Base-by-base conservation (phyloP, 2,888 invertebrate genomes). In the Cerastis leucographa region DNA sequence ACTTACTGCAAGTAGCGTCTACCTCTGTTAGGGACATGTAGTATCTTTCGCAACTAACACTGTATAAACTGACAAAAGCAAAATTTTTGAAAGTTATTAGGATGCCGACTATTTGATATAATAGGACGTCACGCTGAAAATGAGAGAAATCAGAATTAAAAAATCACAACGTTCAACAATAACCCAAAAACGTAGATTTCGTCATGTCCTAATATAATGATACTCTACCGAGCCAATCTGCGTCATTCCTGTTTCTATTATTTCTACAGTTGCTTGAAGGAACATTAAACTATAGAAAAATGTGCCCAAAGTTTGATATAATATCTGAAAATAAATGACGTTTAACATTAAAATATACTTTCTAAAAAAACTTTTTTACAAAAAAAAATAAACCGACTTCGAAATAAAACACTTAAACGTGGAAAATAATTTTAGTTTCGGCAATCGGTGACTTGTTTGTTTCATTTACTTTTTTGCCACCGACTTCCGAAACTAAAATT, bases 1-100 rank as follows among this genome's bases (percentile, higher is more conserved):
- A 54, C 29, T 46, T 74, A 14, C 80, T 59, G 70, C 81, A 81
- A 51, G n/a, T 7, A 51, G 74, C 70, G 22, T 81, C 62, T 12
- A 17, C 84, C 1, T 81, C 70, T 22, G 40, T 25, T 1, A 73
- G 29, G 5, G 62, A 62, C 29, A 79, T 46, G 40, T 81, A 81
- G 22, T 73, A 81, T 8, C 8, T 51, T 70, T 81, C 81, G 22
- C 80, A 79, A n/a, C 25, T 44, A 42, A 2, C 2, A 51, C 62
- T 74, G 3, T 73, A 65, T 5, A 73, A 0, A 11, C 25, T 25
- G 0, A 74, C 17, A 8, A 71, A 35, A 22, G 11, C 12, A 4
- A 81, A 11, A 46, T 74, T 79, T 35, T 84, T 81, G 0, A 54
- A 0, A 0, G 51, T n/a, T 67, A 62, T 68, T 17, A 80, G 2